A percentile compares a stretch with the other conserved stretches of the same genome.
Evolutionary conservation across 2,797 vertebrate genomes (phyloP).

Genomic region (Tauraco hartlaubi): DNA sequence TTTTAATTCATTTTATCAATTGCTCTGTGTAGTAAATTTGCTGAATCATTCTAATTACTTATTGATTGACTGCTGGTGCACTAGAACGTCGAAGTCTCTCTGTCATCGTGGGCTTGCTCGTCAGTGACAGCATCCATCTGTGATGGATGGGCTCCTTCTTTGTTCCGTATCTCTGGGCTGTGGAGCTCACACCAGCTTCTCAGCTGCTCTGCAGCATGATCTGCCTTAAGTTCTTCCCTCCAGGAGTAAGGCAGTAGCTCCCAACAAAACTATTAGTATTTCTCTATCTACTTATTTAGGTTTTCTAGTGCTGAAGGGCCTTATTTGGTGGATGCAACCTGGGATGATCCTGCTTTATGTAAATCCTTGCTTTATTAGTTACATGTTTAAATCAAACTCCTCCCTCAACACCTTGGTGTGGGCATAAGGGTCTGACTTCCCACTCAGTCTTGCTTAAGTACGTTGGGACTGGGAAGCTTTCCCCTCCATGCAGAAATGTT

Average conservation of each 20-base stretch:
- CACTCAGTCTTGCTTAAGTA: too few relatives aligned
- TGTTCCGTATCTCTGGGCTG: background rate
- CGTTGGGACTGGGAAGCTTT: background rate
- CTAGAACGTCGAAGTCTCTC: background rate
- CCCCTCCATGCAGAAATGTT: background rate
- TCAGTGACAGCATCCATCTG: background rate
- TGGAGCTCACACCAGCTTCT: background rate
- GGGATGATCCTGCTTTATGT: background rate
- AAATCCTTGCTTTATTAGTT: background rate
- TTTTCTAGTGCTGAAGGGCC: background rate
- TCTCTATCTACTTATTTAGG: background rate
- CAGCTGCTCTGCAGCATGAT: accelerated
- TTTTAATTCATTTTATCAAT: background rate
- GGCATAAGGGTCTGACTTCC: background rate
- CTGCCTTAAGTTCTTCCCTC: background rate
- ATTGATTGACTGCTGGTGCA: background rate
- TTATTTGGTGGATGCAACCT: background rate
- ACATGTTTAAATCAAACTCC: background rate
- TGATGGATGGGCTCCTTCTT: background rate
- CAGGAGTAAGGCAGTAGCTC: background rate
- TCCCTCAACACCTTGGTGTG: background rate
- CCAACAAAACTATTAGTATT: background rate
- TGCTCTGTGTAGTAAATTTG: background rate
- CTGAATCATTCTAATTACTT: background rate
- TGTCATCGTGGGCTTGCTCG: background rate